phyloP scores from a whole-genome alignment of 2,888 invertebrate genomes.

The Perizoma affinitatum region DNA sequence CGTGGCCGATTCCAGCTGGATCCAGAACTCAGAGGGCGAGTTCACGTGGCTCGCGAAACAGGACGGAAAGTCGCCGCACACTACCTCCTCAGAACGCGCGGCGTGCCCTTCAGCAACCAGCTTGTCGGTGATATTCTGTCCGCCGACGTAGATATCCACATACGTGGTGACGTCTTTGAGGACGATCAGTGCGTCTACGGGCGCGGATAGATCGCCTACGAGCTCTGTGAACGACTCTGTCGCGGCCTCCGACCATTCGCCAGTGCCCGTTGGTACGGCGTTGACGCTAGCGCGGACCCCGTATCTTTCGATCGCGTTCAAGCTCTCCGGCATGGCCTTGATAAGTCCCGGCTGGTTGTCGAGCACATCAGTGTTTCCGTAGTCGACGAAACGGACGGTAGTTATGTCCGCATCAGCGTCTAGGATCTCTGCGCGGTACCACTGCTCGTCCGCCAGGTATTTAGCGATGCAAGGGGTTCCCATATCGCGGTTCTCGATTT shows the following conservation, averaged over 20 bases:
- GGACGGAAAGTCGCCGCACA: constrained; percentile 76
- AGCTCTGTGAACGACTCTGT: constrained; percentile 82
- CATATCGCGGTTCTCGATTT: constrained; percentile 83
- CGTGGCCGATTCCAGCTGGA: constrained; percentile 88
- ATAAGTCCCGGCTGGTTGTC: constrained; percentile 85
- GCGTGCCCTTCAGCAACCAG: constrained; percentile 85
- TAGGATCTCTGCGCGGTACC: constrained; percentile 96
- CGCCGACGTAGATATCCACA: constrained; percentile 86
- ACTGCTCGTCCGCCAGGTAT: constrained; percentile 92
- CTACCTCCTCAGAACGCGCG: constrained; percentile 76
- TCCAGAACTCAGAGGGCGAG: constrained; percentile 90
- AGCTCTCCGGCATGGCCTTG: constrained; percentile 85
- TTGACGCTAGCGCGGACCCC: constrained; percentile 87
- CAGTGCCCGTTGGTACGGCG: constrained; percentile 85
- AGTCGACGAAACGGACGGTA: constrained; percentile 91
- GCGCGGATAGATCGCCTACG: constrained; percentile 76
- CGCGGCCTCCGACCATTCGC: constrained; percentile 87
- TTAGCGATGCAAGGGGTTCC: constrained; percentile 89
- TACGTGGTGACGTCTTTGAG: constrained; percentile 85
- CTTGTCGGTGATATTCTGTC: constrained; percentile 85
- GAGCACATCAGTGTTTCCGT: constrained; percentile 90
- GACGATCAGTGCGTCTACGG: constrained; percentile 81
- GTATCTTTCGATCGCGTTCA: constrained; percentile 82
- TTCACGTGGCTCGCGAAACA: constrained; percentile 90
- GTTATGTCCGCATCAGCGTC: constrained; percentile 90